Percentiles rank a stretch among this genome's conserved stretches.
These are phyloP conservation scores for Pycnonotus jocosus DNA, from an alignment of 2,113 vertebrate genomes.

Conservation along the genomic window DNA sequence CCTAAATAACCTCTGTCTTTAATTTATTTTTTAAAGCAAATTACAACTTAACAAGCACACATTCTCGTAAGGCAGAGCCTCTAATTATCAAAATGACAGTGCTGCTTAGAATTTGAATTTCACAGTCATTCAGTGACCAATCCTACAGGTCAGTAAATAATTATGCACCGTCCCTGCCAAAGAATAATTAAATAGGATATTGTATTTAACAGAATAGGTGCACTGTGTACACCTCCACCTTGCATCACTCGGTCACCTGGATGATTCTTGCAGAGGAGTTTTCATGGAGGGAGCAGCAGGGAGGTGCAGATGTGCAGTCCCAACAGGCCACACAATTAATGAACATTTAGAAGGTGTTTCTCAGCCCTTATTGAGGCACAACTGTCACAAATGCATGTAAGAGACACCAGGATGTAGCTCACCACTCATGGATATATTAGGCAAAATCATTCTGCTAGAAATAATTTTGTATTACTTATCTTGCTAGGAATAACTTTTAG, in stretches of 20 bases:
- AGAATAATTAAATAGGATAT: background rate
- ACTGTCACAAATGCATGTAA: background rate
- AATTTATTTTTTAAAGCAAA: slow-evolving; percentile 66
- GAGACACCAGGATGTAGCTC: background rate
- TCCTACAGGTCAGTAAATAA: slow-evolving; percentile 11
- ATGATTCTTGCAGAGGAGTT: background rate
- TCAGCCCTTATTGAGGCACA: background rate
- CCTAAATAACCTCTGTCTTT: slow-evolving; percentile 64
- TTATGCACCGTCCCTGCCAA: background rate
- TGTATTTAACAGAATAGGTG: background rate
- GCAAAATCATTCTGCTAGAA: background rate
- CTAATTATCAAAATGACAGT: slow-evolving; percentile 52
- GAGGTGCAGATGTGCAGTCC: background rate
- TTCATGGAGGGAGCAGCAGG: background rate
- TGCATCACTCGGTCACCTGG: background rate
- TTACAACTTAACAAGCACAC: slow-evolving; percentile 58
- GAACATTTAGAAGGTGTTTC: background rate
- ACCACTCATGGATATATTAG: background rate
- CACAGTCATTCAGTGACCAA: background rate
- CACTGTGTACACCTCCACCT: background rate
- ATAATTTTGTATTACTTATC: background rate
- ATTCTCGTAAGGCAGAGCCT: slow-evolving; percentile 11
- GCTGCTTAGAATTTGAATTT: slow-evolving; percentile 21
- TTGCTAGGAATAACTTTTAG: background rate
- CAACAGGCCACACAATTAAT: background rate